Evolutionary conservation across 2,888 invertebrate species (phyloP).

Genomic region (Siphlonurus alternatus): DNA sequence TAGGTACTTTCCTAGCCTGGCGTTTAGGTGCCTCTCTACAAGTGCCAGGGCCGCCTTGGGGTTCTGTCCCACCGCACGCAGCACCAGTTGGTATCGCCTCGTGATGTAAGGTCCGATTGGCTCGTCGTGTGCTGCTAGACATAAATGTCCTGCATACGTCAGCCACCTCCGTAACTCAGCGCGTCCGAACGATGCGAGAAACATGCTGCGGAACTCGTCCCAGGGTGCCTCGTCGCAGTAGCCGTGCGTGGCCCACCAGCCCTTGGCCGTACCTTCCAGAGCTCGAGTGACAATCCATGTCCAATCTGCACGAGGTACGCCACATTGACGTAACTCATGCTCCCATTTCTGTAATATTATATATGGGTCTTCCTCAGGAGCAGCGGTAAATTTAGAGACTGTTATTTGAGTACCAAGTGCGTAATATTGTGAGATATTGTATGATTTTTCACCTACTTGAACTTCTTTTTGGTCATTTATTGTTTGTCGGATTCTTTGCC

Average conservation of each 20-base stretch:
- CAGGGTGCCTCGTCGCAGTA: not conserved
- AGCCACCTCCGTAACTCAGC: not conserved
- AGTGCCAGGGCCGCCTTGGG: not conserved
- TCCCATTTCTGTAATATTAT: constrained; percentile 1
- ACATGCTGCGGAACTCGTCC: not conserved
- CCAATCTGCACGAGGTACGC: not conserved
- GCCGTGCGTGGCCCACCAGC: not conserved
- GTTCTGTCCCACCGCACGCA: not conserved
- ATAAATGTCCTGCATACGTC: not conserved
- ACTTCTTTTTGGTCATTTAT: no score
- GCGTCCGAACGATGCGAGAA: not conserved
- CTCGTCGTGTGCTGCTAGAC: not conserved
- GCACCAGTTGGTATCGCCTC: not conserved
- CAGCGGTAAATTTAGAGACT: not conserved
- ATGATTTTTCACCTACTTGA: no score
- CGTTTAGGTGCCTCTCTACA: not conserved
- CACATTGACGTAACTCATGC: not conserved
- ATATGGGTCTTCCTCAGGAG: not conserved
- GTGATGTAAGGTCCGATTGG: not conserved
- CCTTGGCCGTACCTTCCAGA: not conserved
- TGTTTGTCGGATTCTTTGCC: no score
- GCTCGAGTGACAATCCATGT: not conserved
- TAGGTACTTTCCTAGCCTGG: not conserved
- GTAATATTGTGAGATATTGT: no score
- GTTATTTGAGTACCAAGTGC: not conserved